phyloP scores from a whole-genome alignment of 2,797 vertebrate genomes.

The Ispidina picta region DNA sequence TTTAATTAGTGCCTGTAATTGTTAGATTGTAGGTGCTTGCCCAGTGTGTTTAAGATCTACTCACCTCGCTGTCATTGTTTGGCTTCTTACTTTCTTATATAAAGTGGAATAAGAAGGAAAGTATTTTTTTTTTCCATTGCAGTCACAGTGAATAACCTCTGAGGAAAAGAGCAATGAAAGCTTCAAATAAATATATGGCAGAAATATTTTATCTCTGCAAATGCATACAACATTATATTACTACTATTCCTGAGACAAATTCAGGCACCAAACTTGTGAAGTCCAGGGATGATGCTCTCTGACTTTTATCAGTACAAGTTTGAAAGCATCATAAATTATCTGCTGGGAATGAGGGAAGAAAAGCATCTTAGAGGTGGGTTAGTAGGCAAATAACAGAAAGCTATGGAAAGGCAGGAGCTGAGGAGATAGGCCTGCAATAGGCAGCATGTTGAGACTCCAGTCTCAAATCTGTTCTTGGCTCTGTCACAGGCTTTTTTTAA shows the following conservation, averaged over 20 bases:
- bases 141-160: neutral
- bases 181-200: slow-evolving; percentile 24
- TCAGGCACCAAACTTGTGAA: slow-evolving; percentile 1
- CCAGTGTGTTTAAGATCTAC: neutral
- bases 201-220: neutral
- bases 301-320: slow-evolving; percentile 6
- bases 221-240: neutral
- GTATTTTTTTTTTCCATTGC: neutral
- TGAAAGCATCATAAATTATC: slow-evolving; percentile 14
- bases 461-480: neutral
- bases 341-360: neutral
- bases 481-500: neutral
- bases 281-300: neutral
- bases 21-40: neutral
- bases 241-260: slow-evolving; percentile 16
- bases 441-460: neutral
- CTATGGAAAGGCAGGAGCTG: neutral
- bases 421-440: neutral
- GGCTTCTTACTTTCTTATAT: neutral
- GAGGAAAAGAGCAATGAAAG: slow-evolving; percentile 13
- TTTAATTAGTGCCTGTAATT: neutral
- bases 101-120: neutral
- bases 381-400: neutral
- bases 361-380: neutral
- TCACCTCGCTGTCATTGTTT: neutral